These are phyloP conservation scores for Alexandromys fortis DNA, from an alignment of 2,113 vertebrate genomes.

Conservation along the genomic window DNA sequence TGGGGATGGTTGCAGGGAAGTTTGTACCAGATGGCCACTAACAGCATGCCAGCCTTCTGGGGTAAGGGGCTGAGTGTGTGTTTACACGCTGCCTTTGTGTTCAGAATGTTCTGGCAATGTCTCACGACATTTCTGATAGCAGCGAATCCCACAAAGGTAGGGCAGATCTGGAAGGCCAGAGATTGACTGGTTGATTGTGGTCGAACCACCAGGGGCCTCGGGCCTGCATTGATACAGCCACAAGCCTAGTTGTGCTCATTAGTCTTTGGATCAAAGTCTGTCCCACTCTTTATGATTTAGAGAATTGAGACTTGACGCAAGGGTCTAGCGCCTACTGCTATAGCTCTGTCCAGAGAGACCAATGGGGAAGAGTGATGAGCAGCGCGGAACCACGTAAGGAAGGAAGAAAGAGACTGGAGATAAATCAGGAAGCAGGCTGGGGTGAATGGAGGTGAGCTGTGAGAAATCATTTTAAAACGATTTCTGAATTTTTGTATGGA, in stretches of 20 bases:
- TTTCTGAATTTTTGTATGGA: background rate
- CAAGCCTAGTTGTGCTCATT: background rate
- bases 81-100: background rate
- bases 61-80: background rate
- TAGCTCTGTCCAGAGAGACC: background rate
- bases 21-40: background rate
- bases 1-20: background rate
- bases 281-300: conserved; percentile 18
- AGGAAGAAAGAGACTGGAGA: background rate
- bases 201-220: background rate
- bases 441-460: conserved; percentile 11
- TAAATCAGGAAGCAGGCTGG: background rate
- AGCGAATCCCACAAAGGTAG: background rate
- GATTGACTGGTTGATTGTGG: background rate
- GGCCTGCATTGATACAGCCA: background rate
- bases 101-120: background rate
- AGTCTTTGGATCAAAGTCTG: conserved; percentile 30
- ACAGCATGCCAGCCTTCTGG: background rate
- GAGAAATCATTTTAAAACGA: conserved; percentile 43
- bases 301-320: background rate
- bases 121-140: conserved; percentile 6
- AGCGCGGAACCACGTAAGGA: background rate
- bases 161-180: background rate
- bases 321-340: background rate
- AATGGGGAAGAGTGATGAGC: conserved; percentile 11